Conservation (phyloP, 1,140 invertebrate species). For the Trissolcus basalis region DNA sequence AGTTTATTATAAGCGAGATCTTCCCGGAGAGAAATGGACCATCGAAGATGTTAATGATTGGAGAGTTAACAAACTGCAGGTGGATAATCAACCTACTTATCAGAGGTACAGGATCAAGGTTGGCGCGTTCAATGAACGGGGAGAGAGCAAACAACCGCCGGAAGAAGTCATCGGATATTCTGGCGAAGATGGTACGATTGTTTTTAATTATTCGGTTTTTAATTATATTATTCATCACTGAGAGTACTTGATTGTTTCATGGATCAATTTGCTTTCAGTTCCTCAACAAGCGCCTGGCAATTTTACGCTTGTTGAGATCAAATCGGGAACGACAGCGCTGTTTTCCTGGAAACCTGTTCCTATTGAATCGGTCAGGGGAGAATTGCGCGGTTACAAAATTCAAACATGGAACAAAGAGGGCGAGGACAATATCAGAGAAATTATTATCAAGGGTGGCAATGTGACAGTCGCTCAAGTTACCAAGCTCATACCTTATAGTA, state of each 20-base stretch:
- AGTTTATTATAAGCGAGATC: constrained; percentile 90
- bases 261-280: constrained; percentile 72
- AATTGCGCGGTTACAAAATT: constrained; percentile 96
- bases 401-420: constrained; percentile 93
- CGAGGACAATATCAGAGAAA: constrained; percentile 85
- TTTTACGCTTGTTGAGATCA: constrained; percentile 86
- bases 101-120: constrained; percentile 94
- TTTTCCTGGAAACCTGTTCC: constrained; percentile 90
- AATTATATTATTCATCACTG: too few species aligned
- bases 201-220: background rate
- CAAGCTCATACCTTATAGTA: constrained; percentile 92
- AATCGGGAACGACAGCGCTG: constrained; percentile 84
- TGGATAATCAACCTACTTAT: constrained; percentile 94
- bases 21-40: constrained; percentile 84
- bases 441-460: constrained; percentile 83
- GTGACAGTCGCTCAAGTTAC: constrained; percentile 84
- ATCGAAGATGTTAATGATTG: constrained; percentile 86
- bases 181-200: constrained; percentile 87
- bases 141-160: constrained; percentile 89
- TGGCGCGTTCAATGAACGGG: constrained; percentile 91
- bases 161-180: constrained; percentile 92
- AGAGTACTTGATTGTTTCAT: too few species aligned
- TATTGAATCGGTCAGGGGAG: constrained; percentile 86
- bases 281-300: constrained; percentile 89
- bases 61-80: constrained; percentile 80